Base-by-base conservation (phyloP, 1,140 invertebrate genomes). In the Bilobella aurantiaca region DNA sequence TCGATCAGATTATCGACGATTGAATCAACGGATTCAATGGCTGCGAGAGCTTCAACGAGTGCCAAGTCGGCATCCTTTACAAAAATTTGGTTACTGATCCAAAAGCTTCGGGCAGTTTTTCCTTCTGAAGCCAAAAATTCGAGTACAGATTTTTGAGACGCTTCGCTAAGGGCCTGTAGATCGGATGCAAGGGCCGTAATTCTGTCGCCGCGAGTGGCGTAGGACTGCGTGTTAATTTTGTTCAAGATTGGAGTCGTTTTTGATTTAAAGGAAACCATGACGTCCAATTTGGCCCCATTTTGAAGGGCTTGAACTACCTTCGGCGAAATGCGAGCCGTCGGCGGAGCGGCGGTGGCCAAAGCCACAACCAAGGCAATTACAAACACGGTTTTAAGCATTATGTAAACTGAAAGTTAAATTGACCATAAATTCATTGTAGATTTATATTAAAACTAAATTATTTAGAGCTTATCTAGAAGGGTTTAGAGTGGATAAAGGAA, bases 11-110 rank as follows among this genome's bases (percentile, higher is more conserved):
- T 49, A 47, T 66, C 30, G 14, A 2, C 1, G 28, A 66, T 66
- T 58, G 56, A 30, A n/a, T 12, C 2, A 23, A 66, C 30, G 18
- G 62, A 31, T 5, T 42, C 34, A 27, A 62, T 29, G 12, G 27
- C 21, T 1, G 65, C 21, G 1, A 66, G 30, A n/a, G 31, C 14
- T 16, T 56, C 28, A 31, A 66, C 28, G 0, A 66, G 37, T 42
- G 8, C 37, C 37, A 42, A 42, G n/a, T 42, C 37, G 8, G 67
- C 67, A 12, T 30, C 31, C 25, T 27, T 32, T 0, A 68, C 46
- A 25, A 34, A 62, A 5, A 68, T 37, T 28, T 61, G 58, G 32
- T 68, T 68, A 1, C 5, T 53, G n/a, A 63, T 63, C 67, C 67
- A 68, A 25, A 67, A 67, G 21, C 23, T 46, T 62, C 62, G 32